Base-by-base conservation (phyloP, 1,140 invertebrate species). In the Pogonus chalceus region DNA sequence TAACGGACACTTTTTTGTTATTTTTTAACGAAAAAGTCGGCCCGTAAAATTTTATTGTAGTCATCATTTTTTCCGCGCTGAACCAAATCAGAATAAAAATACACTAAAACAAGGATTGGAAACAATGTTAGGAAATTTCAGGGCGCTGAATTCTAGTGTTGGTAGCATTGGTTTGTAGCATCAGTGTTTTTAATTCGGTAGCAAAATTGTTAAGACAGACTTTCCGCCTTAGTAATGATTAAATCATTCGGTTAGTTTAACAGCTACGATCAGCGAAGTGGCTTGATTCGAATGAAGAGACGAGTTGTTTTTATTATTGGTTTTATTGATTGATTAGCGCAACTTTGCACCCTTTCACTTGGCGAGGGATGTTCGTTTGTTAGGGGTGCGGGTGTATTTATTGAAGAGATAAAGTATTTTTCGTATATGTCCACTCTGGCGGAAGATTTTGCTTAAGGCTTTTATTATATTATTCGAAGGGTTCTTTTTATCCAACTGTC, bases 241-340 rank as follows among this genome's bases (percentile, higher is more conserved):
- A 54, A 55, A 62, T 62, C 59, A 62, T 62, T 53, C 59, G 59
- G 61, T 62, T 62, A 62, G 61, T 62, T 62, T 59, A 48, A 53
- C 61, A 60, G 52, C 7, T 4, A 31, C 26, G 4, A 31, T 31
- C 4, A 14, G 14, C 26, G 26, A 31, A 7, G 26, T 4, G 4
- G 14, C 16, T 20, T 39, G 20, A 10, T 2, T 26, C 12, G 21
- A 7, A 43, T n/a, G 23, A 47, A 52, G 43, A 55, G 43, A 52
- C 56, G 39, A n/a, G n/a, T n/a, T n/a, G n/a, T n/a, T n/a, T n/a
- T 39, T 55, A 56, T 57, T 58, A 61, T 43, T 43, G 37, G 37
- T 43, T 46, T 55, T 62, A 62, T 62, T 62, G 61, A 62, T 62
- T 62, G 61, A 62, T 62, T 62, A 60, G 55, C 61, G 50, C 49